Percentiles rank a stretch among this genome's conserved stretches.
These are phyloP conservation scores for Hypsopygia costalis DNA, from an alignment of 2,888 invertebrate species.

Conservation along the genomic window DNA sequence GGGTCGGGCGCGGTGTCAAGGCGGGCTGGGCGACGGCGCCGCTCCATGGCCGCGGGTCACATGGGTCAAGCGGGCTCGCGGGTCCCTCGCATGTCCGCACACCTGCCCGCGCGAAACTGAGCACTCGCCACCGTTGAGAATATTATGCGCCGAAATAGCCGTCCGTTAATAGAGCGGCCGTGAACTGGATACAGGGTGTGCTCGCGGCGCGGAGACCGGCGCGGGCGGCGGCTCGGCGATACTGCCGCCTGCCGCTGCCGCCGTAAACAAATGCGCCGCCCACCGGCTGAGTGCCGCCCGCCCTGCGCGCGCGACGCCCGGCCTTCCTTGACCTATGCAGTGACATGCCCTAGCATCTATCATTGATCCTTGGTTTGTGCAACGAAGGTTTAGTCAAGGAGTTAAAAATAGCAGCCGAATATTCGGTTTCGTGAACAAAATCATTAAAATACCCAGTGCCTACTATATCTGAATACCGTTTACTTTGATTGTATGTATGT, in stretches of 20 bases:
- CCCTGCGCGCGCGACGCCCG: constrained; percentile 18
- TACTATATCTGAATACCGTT: too few relatives aligned
- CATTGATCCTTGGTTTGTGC: constrained; percentile 23
- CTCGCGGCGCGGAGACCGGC: constrained; percentile 43
- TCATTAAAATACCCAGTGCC: too few relatives aligned
- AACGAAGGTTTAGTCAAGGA: too few relatives aligned
- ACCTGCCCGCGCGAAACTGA: constrained; percentile 70
- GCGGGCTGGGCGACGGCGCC: constrained; percentile 59
- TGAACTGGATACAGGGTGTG: constrained; percentile 73
- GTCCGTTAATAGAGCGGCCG: constrained; percentile 75
- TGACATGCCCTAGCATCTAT: constrained; percentile 39
- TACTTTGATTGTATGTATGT: too few relatives aligned
- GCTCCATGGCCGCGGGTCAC: constrained; percentile 61
- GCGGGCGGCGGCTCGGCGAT: constrained; percentile 37
- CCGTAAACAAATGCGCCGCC: constrained; percentile 23
- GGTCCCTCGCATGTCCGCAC: constrained; percentile 48
- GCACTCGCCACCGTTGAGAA: constrained; percentile 62
- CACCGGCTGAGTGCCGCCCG: constrained; percentile 37
- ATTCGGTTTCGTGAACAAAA: too few relatives aligned
- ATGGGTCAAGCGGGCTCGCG: constrained; percentile 34
- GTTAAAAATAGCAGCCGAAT: too few relatives aligned
- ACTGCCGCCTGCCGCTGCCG: constrained; percentile 27
- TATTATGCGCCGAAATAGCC: constrained; percentile 74
- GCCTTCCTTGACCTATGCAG: constrained; percentile 53
- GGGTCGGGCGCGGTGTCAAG: constrained; percentile 66